phyloP scores from a whole-genome alignment of 2,113 vertebrate species.

The Strix aluco region DNA sequence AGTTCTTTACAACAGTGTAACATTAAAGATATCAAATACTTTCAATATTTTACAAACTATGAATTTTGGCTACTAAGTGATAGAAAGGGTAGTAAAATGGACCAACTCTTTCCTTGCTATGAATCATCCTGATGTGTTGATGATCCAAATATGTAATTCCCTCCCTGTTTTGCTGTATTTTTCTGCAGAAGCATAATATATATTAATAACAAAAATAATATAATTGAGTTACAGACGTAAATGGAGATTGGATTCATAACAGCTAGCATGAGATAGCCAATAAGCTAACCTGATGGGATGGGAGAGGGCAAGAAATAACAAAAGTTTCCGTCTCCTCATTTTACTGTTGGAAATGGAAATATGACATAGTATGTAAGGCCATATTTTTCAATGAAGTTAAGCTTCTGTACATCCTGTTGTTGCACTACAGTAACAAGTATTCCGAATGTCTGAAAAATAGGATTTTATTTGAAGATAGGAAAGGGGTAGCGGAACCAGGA shows the following conservation, averaged over 20 bases:
- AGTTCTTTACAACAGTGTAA: neutral
- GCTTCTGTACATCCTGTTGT: neutral
- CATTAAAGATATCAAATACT: neutral
- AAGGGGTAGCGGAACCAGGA: neutral
- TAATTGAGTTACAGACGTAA: neutral
- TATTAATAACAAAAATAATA: neutral
- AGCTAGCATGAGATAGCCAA: neutral
- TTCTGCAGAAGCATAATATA: neutral
- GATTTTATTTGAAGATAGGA: neutral
- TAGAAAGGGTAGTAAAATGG: neutral
- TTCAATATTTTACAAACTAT: neutral
- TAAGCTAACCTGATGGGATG: neutral
- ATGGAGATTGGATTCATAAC: neutral
- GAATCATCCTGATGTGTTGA: neutral
- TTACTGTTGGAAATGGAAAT: neutral
- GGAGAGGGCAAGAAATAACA: neutral
- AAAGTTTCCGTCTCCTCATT: neutral
- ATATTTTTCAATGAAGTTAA: neutral
- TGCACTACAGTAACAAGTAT: neutral
- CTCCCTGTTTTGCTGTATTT: neutral
- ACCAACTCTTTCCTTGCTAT: neutral
- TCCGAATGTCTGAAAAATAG: neutral
- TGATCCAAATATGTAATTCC: neutral
- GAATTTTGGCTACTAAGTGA: neutral
- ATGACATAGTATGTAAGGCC: neutral